Evolutionary conservation across 2,113 vertebrate species (phyloP).

Genomic region (western clawed frog (Xenopus tropicalis)): UCB_Xtro_10.0 CM004450.2:97534001-97534500

Average conservation of each 20-base stretch:
- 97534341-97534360: constrained; percentile 24
- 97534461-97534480: background rate
- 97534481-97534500: accelerated
- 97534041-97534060: too few species aligned
- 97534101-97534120: too few species aligned
- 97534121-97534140: too few species aligned
- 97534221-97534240: too few species aligned
- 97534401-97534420: background rate
- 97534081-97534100: too few species aligned
- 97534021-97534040: too few species aligned
- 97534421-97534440: constrained; percentile 33
- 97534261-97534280: background rate
- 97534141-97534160: too few species aligned
- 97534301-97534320: constrained; percentile 17
- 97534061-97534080: too few species aligned
- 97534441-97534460: background rate
- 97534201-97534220: too few species aligned
- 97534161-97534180: too few species aligned
- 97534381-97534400: accelerated
- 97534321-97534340: constrained; percentile 27
- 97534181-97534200: too few species aligned
- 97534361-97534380: background rate
- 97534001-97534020: too few species aligned
- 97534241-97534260: background rate
- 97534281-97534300: background rate